Evolutionary conservation across 2,113 vertebrate species (phyloP), one percentile per base, ranked within the genome.

Genomic region (Zosterops lateralis): DNA sequence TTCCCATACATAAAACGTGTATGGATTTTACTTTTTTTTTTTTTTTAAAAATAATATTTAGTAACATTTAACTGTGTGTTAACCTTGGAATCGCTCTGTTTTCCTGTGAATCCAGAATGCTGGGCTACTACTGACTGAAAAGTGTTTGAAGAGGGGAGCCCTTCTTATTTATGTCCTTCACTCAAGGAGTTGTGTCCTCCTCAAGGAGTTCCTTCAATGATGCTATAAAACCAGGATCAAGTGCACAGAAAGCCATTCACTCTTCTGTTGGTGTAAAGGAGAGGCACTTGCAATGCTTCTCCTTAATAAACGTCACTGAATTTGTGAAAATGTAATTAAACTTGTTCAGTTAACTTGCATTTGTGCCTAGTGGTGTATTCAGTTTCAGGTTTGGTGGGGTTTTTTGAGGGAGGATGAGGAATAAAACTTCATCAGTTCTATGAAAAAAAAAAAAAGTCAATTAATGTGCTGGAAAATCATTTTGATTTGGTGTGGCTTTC

Each of bases 1-100:
- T 90, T 93, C 86, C 84, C 83, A 64, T 64, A 67, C 51, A 73
- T 60, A 77, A 93, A 96, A 84, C 66, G 66, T 87, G 42, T 67
- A 31, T 64, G 60, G 60, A 75, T 87, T 88, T 90, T 68, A 42
- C 44, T 16, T 61, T 82, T 88, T 60, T 60, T 60, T 54, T 21
- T 4, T 71, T 36, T n/a, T n/a, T n/a, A n/a, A n/a, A n/a, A n/a
- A 36, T 36, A 36, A 71, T 77, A 83, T 77, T 92, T 92, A 81
- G 51, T 85, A 93, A 67, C 32, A 81, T 87, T 94, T 92, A 68
- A 87, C 67, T 88, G 38, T 64, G 50, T 85, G 48, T 66, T 92
- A 74, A 64, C 72, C 67, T 67, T 79, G 51, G 57, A 79, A 71
- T 90, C n/a, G 11, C 56, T 76, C 67, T 85, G 32, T 91, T 94